Conservation (phyloP, 2,888 invertebrate species). For the Polylopha cassiicola region DNA sequence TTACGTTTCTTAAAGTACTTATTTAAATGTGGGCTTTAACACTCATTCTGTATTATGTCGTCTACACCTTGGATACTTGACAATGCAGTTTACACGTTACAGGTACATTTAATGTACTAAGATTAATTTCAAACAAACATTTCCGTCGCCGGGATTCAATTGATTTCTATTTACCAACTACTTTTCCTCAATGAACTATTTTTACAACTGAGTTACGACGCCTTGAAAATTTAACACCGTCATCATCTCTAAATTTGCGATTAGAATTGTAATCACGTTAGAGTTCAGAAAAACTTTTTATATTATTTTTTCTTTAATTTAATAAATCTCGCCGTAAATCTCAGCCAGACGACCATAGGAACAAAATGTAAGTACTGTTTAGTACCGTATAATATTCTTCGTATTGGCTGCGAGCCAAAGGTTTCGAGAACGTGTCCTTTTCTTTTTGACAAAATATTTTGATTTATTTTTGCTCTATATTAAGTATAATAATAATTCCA, state of each 20-base stretch:
- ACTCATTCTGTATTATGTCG: too few species aligned
- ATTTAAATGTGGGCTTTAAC: too few species aligned
- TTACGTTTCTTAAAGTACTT: too few species aligned
- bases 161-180: conserved; percentile 53
- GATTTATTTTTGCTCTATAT: conserved; percentile 4
- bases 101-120: too few species aligned
- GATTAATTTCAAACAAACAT: conserved; percentile 5
- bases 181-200: conserved; percentile 67
- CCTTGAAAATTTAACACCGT: conserved; percentile 9
- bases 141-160: conserved; percentile 31
- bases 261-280: conserved; percentile 2
- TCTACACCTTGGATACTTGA: too few species aligned
- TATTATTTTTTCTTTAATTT: conserved; percentile 5
- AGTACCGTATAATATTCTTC: conserved; percentile 6
- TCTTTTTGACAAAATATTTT: conserved; percentile 9
- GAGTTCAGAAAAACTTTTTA: too few species aligned
- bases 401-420: conserved; percentile 9
- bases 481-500: neutral
- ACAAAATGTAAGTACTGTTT: conserved; percentile 7
- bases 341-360: conserved; percentile 6
- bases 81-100: too few species aligned
- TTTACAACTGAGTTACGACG: conserved; percentile 55
- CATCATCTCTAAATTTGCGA: conserved; percentile 4
- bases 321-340: conserved; percentile 12
- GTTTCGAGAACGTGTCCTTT: conserved; percentile 8